A percentile compares a stretch with the other conserved stretches of the same genome.
phyloP scores from a whole-genome alignment of 2,113 vertebrate species.

The Hucho hucho region DNA sequence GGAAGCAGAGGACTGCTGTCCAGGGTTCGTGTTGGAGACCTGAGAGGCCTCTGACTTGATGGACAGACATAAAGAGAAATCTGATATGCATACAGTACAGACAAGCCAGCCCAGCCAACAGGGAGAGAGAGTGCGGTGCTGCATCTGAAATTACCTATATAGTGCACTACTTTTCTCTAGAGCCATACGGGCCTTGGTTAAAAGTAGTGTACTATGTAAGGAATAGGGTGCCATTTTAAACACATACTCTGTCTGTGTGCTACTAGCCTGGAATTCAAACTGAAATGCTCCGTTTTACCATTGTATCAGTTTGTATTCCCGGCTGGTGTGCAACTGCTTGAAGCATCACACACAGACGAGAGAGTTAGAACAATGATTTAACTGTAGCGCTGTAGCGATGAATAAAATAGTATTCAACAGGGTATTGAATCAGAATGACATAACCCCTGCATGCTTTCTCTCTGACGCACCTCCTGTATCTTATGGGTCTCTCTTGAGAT shows the following conservation, averaged over 20 bases:
- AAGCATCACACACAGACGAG: not conserved
- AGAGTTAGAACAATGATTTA: not conserved
- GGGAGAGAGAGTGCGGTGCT: slow-evolving; percentile 10
- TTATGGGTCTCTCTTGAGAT: not conserved
- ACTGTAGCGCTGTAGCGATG: not conserved
- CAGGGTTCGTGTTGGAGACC: slow-evolving; percentile 19
- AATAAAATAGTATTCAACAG: not conserved
- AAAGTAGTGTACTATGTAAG: too few species aligned
- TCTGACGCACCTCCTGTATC: not conserved
- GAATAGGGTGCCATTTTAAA: slow-evolving; percentile 25
- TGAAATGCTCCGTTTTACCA: too few species aligned
- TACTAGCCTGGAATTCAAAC: not conserved
- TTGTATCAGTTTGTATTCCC: too few species aligned
- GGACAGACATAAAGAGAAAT: not conserved
- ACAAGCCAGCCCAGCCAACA: not conserved
- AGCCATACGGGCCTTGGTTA: too few species aligned
- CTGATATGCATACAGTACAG: not conserved
- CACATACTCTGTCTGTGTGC: not conserved
- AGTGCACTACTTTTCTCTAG: slow-evolving; percentile 2
- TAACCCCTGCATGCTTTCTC: not conserved
- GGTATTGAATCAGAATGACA: not conserved
- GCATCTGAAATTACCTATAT: slow-evolving; percentile 49
- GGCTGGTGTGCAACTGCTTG: too few species aligned
- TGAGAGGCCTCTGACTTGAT: not conserved
- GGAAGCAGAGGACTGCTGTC: not conserved